These are phyloP conservation scores for Phylloscopus trochiloides DNA, from an alignment of 2,113 vertebrate species.

Conservation along the genomic window DNA sequence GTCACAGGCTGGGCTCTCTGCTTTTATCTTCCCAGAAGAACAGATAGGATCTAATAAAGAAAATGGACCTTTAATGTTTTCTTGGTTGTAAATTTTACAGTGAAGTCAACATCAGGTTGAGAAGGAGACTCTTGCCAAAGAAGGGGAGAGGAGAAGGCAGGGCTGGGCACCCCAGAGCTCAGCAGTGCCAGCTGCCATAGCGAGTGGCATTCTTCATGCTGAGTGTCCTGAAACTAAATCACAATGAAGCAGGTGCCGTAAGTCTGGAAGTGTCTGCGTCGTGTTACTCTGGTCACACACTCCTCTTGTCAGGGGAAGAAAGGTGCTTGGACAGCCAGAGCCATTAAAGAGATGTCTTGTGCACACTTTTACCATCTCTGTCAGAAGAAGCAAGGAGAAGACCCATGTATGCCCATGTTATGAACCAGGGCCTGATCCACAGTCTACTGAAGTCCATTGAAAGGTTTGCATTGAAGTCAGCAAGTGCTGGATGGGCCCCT, in stretches of 20 bases:
- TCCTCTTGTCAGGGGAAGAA: rapidly evolving
- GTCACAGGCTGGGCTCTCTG: background rate
- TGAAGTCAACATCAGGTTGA: background rate
- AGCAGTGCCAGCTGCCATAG: background rate
- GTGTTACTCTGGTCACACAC: background rate
- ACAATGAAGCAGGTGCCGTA: background rate
- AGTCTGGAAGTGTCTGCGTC: background rate
- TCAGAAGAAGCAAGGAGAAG: background rate
- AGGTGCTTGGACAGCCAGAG: background rate
- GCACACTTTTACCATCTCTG: background rate
- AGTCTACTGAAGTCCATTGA: background rate
- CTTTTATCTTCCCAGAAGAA: background rate
- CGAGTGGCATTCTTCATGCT: background rate
- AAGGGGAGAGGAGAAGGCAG: background rate
- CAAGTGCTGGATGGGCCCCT: background rate
- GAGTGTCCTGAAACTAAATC: background rate
- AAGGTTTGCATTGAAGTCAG: constrained; percentile 39
- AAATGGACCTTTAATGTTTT: background rate
- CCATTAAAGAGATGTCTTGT: background rate
- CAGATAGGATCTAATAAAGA: background rate
- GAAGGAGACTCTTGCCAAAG: background rate
- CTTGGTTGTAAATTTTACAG: background rate
- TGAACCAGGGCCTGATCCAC: background rate
- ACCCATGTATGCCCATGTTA: background rate
- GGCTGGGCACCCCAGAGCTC: background rate